Evolutionary conservation across 2,888 invertebrate genomes (phyloP), one percentile per base, ranked within the genome.

Genomic region (Cecidostiba fungosa): DNA sequence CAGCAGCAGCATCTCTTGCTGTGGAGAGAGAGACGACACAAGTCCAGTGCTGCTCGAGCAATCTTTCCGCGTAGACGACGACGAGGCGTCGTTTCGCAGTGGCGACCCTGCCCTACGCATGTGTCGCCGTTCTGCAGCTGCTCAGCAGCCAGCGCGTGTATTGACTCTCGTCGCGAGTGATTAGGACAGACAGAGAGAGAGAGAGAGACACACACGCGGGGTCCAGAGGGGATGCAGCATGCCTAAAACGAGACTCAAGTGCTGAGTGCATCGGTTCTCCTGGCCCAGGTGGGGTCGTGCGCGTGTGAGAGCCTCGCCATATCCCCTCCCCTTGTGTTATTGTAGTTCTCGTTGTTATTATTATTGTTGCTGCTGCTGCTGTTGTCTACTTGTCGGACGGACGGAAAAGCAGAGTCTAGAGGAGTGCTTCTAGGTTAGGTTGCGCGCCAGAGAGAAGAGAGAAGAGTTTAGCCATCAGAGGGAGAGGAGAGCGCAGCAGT

Each of bases 171-270:
- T 29, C 66, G 19, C 69, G 36, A 70, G 69, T 36, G 69, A 16
- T 3, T 14, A 29, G 69, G 69, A 69, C 69, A 32, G 23, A 50
- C 16, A 50, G 54, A 23, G 36, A 14, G 47, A 50, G 36, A 72
- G 39, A n/a, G n/a, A 8, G 54, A 16, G 26, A n/a, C n/a, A n/a
- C 59, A 77, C 77, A 29, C 39, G 50, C 26, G 54, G 0, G n/a
- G 23, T 39, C 39, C 50, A 36, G 19, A 26, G 19, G 59, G 26
- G 19, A 29, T 23, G 26, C 29, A 74, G 43, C 32, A 86, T 85
- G 77, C 70, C 47, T 70, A 82, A 76, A 54, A 59, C 50, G 47
- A 86, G 79, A 66, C 78, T 82, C 23, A 84, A 83, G 76, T 66
- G 83, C 47, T 36, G 54, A 36, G 39, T 69, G 69, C 66, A 39